Conservation (phyloP, 64 coral and sea anemone species). For the Astreopora myriophthalma region DNA sequence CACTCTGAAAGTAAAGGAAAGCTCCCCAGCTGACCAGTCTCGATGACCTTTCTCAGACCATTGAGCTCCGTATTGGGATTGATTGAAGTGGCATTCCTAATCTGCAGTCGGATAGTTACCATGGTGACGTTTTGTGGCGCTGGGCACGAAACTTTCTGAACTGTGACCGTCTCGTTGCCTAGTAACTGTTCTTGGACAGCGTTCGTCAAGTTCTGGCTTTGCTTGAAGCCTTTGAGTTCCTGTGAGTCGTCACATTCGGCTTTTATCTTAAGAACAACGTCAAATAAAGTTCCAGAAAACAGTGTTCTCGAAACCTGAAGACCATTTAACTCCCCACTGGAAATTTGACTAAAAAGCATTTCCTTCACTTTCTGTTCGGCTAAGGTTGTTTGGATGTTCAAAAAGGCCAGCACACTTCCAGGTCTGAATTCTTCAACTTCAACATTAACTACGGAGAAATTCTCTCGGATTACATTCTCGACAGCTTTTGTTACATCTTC, state of each 20-base stretch:
- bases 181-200: neutral
- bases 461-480: neutral
- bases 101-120: conserved; percentile 4
- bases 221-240: neutral
- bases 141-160: neutral
- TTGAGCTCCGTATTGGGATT: conserved; percentile 3
- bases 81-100: neutral
- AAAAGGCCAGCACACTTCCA: conserved; percentile 22
- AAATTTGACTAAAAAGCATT: neutral
- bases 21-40: neutral
- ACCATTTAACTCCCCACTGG: neutral
- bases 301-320: neutral
- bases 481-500: neutral
- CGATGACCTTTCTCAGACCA: neutral
- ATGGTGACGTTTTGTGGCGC: neutral
- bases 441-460: neutral
- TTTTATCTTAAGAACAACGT: conserved; percentile 1
- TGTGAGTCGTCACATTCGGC: neutral
- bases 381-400: neutral
- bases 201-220: neutral
- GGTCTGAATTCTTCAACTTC: conserved; percentile 10
- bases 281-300: conserved; percentile 31
- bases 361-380: neutral
- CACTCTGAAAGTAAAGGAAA: neutral
- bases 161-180: conserved; percentile 11